Evolutionary conservation across 1,140 invertebrate genomes (phyloP).

Genomic region (Tigriopus japonicus): DNA sequence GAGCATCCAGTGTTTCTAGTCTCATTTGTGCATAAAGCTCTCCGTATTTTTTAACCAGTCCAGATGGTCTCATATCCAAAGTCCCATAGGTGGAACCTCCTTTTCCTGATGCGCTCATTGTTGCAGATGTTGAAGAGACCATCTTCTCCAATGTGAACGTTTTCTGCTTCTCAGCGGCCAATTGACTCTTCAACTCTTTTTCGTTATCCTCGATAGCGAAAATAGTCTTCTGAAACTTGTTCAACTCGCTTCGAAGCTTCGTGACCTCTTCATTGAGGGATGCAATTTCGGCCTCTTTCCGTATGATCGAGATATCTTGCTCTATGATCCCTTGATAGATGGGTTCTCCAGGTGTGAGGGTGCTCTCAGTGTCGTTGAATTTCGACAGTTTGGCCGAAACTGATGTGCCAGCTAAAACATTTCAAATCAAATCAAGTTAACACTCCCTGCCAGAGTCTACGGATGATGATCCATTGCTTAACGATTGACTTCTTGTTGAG

Average conservation of each 20-base stretch:
- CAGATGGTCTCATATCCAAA: neutral
- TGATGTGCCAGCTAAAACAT: no score
- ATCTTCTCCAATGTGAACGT: neutral
- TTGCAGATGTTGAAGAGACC: neutral
- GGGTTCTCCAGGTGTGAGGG: neutral
- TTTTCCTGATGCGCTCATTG: neutral
- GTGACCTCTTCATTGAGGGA: neutral
- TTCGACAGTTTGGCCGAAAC: no score
- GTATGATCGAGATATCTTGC: neutral
- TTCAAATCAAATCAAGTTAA: no score
- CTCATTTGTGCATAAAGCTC: constrained; percentile 63
- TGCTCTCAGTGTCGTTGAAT: neutral
- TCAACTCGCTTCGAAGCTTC: neutral
- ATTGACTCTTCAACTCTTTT: neutral
- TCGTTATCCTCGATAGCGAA: neutral
- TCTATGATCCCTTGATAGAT: constrained; percentile 2
- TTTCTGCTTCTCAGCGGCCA: neutral
- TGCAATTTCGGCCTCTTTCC: constrained; percentile 10
- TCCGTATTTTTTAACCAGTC: constrained; percentile 53
- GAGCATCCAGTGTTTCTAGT: constrained; percentile 58
- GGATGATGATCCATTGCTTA: no score
- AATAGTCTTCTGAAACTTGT: neutral
- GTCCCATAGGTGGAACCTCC: neutral
- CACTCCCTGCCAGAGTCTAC: no score
- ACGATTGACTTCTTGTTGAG: no score